A percentile compares a stretch with the other conserved stretches of the same genome.
Evolutionary conservation across 1,140 invertebrate species (phyloP).

Genomic region (Zaprionus davidi): DNA sequence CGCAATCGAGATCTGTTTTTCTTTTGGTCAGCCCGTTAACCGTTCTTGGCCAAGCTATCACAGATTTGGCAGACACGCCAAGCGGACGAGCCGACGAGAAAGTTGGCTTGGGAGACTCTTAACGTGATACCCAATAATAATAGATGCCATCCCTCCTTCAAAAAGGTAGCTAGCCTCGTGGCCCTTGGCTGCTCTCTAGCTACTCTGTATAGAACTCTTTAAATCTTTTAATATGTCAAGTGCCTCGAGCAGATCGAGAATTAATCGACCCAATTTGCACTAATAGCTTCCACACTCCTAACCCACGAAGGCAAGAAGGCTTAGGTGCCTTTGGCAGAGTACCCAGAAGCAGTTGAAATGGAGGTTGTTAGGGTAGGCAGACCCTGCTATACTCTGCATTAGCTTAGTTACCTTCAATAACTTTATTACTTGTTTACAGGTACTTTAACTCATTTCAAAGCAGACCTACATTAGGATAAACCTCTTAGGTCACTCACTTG

Average conservation of each 20-base stretch:
- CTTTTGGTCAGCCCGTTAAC: slow-evolving; percentile 61
- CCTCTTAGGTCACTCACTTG: too few relatives aligned
- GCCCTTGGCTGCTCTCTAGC: not conserved
- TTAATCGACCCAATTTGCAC: slow-evolving; percentile 3
- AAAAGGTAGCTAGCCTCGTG: not conserved
- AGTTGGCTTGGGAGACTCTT: not conserved
- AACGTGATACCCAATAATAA: not conserved
- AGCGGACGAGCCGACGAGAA: not conserved
- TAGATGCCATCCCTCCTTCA: not conserved
- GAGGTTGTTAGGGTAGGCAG: too few relatives aligned
- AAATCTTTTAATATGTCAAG: not conserved
- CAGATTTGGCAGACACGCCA: slow-evolving; percentile 70
- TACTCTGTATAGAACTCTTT: not conserved
- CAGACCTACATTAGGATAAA: too few relatives aligned
- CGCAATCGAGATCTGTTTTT: slow-evolving; percentile 63
- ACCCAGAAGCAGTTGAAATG: not conserved
- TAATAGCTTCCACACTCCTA: slow-evolving; percentile 5
- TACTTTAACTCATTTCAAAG: too few relatives aligned
- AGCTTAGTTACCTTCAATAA: not conserved
- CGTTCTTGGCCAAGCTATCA: slow-evolving; percentile 72
- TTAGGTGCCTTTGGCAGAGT: not conserved
- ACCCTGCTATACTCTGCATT: too few relatives aligned
- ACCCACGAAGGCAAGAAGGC: not conserved
- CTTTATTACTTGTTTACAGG: not conserved
- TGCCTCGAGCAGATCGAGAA: not conserved